Evolutionary conservation across 2,888 invertebrate species (phyloP).

Genomic region (Mamestra brassicae): DNA sequence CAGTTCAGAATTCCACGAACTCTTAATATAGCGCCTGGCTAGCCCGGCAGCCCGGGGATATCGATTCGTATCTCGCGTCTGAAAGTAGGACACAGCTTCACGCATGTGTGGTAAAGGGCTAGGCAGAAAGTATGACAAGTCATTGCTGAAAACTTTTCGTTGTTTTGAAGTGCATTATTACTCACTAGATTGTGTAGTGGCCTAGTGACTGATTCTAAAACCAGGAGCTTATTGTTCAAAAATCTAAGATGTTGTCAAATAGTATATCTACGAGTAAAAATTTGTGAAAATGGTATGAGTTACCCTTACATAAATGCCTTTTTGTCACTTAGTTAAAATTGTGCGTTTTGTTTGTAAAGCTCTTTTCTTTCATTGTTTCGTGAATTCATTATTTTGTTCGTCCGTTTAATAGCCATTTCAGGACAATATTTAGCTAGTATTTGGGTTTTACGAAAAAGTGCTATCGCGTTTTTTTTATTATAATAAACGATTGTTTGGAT

Average conservation of each 20-base stretch:
- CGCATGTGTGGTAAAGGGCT: background rate
- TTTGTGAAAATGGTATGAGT: background rate
- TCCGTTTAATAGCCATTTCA: background rate
- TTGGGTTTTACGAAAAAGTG: background rate
- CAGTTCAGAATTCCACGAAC: background rate
- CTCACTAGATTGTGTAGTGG: too few species aligned
- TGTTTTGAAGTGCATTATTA: background rate
- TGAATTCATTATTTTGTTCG: background rate
- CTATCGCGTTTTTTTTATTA: background rate
- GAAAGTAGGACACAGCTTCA: background rate
- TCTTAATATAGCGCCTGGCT: background rate
- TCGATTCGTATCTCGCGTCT: background rate
- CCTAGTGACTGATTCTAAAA: background rate
- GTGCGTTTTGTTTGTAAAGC: conserved; percentile 26
- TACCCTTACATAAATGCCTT: conserved; percentile 24
- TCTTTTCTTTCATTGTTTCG: conserved; percentile 2
- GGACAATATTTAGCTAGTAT: background rate
- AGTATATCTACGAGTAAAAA: background rate
- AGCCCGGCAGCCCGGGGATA: background rate
- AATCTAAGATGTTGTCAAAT: background rate
- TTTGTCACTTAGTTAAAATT: conserved; percentile 12
- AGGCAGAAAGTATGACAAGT: background rate
- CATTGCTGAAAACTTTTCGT: background rate
- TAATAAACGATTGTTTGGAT: background rate
- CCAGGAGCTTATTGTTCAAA: background rate